Base-by-base conservation (phyloP, 2,797 vertebrate genomes). In the Craterocephalus amniculus region DNA sequence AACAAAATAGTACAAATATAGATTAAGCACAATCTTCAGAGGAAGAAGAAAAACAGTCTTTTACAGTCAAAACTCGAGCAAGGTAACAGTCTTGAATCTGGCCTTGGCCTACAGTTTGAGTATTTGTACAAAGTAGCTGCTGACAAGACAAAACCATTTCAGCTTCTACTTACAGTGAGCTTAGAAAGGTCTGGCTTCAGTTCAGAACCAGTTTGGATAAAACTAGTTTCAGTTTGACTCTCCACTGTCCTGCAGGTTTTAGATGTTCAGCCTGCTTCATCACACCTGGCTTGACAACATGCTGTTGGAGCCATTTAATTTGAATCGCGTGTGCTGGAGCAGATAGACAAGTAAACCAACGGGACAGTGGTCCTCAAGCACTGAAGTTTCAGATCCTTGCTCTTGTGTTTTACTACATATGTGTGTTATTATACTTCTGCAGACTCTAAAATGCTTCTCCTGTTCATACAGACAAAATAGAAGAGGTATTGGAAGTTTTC, bases 51-150 rank as follows among this genome's bases (percentile, higher is more conserved):
- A 80, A 91, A 91, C 85, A 91, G 89, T 90, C 86, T 68, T 86
- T 88, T 86, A 60, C 84, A 88, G 87, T 89, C 88, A 83, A 89
- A 90, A 87, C 83, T 89, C 81, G 3, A 80, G 78, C 76, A 70
- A 91, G 84, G 77, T 93, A 94, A 94, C 92, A 93, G 92, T 94
- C 93, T 90, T 88, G 74, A 67, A 85, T 86, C 81, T 84, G 88
- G 86, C 88, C 83, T 80, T 82, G 80, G 88, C 85, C 83, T 31
- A 74, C 58, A 83, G 82, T 82, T 72, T 79, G 85, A 76, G 75
- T 69, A 26, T 87, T 83, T 75, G 64, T 56, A 80, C 73, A 70
- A 69, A 87, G 64, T 66, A 74, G 70, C 76, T 84, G 80, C 79
- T 82, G 70, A 82, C 74, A 73, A 84, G 68, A 78, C 58, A 56